Conservation (phyloP, 2,888 invertebrate species). For the Agrypnus murinus region DNA sequence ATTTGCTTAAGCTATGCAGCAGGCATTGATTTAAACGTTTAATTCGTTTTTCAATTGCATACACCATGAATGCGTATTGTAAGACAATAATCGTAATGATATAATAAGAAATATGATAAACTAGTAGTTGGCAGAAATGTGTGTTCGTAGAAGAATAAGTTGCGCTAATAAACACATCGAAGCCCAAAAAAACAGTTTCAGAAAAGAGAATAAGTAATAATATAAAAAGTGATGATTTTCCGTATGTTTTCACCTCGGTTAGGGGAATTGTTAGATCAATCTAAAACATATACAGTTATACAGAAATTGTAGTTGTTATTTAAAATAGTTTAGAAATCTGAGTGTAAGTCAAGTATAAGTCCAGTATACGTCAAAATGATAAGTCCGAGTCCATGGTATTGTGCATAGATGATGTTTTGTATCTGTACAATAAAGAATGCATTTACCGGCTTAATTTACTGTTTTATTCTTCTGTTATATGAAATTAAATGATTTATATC, state of each 20-base stretch:
- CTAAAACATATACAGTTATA: not conserved
- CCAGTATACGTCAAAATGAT: too few species aligned
- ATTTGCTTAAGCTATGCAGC: too few species aligned
- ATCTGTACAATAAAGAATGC: too few species aligned
- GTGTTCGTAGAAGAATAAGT: not conserved
- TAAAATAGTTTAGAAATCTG: too few species aligned
- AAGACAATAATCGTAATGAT: not conserved
- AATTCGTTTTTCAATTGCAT: slow-evolving; percentile 5
- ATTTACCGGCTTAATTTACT: too few species aligned
- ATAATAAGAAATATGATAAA: slow-evolving; percentile 10
- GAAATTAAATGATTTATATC: too few species aligned
- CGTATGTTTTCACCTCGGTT: too few species aligned
- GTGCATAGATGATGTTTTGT: too few species aligned
- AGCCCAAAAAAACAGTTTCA: not conserved
- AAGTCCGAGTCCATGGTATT: too few species aligned
- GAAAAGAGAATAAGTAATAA: not conserved
- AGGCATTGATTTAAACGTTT: not conserved
- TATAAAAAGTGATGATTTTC: not conserved
- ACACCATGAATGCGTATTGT: slow-evolving; percentile 7
- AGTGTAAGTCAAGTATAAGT: too few species aligned
- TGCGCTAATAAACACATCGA: not conserved
- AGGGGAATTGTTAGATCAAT: not conserved
- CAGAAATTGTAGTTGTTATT: too few species aligned
- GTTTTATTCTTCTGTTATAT: too few species aligned
- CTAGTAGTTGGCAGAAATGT: not conserved